phyloP scores from a whole-genome alignment of 2,113 vertebrate species.

The Hemiprocne comata region DNA sequence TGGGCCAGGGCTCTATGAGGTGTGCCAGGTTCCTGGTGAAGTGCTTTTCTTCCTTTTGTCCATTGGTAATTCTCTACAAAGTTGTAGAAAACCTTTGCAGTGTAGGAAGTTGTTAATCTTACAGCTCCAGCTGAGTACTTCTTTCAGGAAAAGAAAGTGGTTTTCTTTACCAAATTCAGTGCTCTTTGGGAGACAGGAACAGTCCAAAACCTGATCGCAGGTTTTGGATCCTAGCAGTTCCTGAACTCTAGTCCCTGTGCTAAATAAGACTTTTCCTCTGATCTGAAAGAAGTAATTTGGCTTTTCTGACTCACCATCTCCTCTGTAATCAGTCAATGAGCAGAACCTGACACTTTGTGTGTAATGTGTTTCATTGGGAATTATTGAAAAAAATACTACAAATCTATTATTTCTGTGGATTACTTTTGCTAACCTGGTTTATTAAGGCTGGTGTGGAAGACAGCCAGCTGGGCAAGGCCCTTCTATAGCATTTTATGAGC shows the following conservation, averaged over 20 bases:
- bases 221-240: neutral
- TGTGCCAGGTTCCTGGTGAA: neutral
- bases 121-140: neutral
- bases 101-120: neutral
- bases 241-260: neutral
- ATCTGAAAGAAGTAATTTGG: neutral
- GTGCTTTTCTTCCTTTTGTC: neutral
- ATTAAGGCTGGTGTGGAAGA: neutral
- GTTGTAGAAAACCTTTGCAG: neutral
- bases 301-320: neutral
- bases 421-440: neutral
- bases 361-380: neutral
- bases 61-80: neutral
- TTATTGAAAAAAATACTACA: neutral
- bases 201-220: neutral
- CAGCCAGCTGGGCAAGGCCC: neutral
- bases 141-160: neutral
- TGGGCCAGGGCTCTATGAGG: neutral
- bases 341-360: neutral
- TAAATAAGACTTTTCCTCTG: neutral
- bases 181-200: accelerated
- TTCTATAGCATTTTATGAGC: neutral
- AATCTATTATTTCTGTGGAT: neutral
- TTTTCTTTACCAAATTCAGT: neutral
- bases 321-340: neutral